These are phyloP conservation scores for Heliconius erato DNA, from an alignment of 2,888 invertebrate species.

Conservation along the genomic window DNA sequence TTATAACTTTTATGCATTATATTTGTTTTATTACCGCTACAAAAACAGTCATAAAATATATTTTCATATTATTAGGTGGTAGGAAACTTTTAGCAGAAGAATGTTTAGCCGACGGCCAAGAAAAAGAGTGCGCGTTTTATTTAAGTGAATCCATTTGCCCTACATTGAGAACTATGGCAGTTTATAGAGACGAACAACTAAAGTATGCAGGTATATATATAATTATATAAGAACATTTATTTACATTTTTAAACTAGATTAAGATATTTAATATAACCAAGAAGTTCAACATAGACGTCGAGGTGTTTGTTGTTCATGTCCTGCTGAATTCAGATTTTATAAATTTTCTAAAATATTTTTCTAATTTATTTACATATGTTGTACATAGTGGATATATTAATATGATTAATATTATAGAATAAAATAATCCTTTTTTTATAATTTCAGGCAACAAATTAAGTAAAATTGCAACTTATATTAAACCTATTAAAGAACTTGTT, in stretches of 20 bases:
- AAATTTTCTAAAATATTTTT: background rate
- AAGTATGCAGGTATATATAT: conserved; percentile 62
- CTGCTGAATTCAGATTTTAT: too few species aligned
- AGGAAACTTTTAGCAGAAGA: conserved; percentile 77
- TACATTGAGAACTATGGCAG: conserved; percentile 74
- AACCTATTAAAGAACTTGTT: conserved; percentile 67
- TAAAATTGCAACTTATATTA: conserved; percentile 67
- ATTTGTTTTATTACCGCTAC: background rate
- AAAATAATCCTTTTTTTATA: background rate
- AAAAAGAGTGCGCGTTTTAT: conserved; percentile 73
- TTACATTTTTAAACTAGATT: background rate
- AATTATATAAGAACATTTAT: background rate
- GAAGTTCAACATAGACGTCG: too few species aligned
- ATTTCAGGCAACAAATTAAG: conserved; percentile 70
- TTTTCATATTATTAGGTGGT: conserved; percentile 62
- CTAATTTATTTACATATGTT: background rate
- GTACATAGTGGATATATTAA: background rate
- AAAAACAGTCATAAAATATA: background rate
- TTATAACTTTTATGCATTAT: conserved; percentile 28
- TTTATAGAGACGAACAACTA: conserved; percentile 79
- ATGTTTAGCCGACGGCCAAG: conserved; percentile 65
- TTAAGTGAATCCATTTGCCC: conserved; percentile 79
- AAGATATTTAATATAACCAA: too few species aligned
- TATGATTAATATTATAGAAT: background rate
- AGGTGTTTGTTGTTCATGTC: too few species aligned